Conservation (phyloP, 2,888 invertebrate species). For the Octodonta nipae region DNA sequence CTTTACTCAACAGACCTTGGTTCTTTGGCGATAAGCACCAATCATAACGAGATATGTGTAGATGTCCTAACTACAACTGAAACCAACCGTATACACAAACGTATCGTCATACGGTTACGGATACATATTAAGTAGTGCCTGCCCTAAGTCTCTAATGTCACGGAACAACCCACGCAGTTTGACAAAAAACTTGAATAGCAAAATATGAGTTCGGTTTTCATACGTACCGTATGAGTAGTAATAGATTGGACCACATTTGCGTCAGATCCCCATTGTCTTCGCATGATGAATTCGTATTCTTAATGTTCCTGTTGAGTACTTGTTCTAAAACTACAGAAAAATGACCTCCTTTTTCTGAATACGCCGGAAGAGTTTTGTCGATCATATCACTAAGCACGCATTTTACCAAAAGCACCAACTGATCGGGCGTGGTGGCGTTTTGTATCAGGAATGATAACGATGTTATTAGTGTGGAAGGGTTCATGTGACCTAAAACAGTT, state of each 20-base stretch:
- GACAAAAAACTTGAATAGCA: neutral
- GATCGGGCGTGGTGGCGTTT: slow-evolving; percentile 44
- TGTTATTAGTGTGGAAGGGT: slow-evolving; percentile 47
- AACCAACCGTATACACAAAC: too few relatives aligned
- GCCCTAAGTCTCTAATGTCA: too few relatives aligned
- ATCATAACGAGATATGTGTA: too few relatives aligned
- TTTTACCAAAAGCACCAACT: slow-evolving; percentile 47
- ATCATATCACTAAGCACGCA: slow-evolving; percentile 47
- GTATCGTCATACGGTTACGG: too few relatives aligned
- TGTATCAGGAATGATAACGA: slow-evolving; percentile 48
- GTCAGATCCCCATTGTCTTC: slow-evolving; percentile 23
- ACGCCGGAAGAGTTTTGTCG: slow-evolving; percentile 28
- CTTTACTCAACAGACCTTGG: too few relatives aligned
- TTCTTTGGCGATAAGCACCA: too few relatives aligned
- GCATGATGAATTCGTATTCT: slow-evolving; percentile 20
- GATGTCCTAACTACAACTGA: too few relatives aligned
- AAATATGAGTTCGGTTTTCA: neutral
- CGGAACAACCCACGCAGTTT: neutral
- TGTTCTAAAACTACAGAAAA: slow-evolving; percentile 32
- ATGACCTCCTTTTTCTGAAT: slow-evolving; percentile 36
- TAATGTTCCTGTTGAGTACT: slow-evolving; percentile 25
- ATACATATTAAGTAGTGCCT: too few relatives aligned
- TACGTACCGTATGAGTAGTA: slow-evolving; percentile 26
- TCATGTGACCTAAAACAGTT: slow-evolving; percentile 44
- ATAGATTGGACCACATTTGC: slow-evolving; percentile 32